phyloP scores from a whole-genome alignment of 2,888 invertebrate genomes.

The Limnephilus auricula region DNA sequence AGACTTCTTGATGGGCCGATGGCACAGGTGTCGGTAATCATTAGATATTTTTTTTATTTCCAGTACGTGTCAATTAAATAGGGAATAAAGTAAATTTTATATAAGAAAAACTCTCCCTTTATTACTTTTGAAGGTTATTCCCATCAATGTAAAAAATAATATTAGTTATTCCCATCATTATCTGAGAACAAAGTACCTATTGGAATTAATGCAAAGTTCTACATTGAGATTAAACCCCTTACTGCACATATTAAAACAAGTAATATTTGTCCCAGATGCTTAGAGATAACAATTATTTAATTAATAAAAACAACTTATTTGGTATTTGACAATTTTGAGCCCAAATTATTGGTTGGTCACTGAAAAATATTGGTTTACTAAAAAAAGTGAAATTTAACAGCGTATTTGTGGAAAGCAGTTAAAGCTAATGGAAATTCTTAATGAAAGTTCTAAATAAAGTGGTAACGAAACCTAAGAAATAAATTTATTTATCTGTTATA shows the following conservation, averaged over 20 bases:
- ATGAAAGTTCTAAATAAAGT: too few species aligned
- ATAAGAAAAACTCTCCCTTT: too few species aligned
- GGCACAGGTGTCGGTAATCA: neutral
- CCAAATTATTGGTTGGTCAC: too few species aligned
- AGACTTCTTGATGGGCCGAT: constrained; percentile 1
- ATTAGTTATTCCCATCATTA: too few species aligned
- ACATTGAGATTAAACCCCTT: neutral
- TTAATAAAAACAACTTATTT: neutral
- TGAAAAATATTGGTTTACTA: too few species aligned
- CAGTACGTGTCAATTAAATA: neutral
- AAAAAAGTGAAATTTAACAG: too few species aligned
- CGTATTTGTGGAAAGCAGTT: neutral
- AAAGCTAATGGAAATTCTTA: too few species aligned
- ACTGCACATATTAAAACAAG: neutral
- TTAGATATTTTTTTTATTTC: neutral
- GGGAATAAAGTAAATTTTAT: neutral
- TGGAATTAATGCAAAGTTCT: neutral
- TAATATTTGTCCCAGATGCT: neutral
- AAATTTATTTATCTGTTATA: too few species aligned
- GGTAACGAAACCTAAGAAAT: neutral
- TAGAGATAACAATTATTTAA: neutral
- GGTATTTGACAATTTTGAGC: neutral
- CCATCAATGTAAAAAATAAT: too few species aligned
- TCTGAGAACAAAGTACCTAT: too few species aligned
- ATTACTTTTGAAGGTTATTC: too few species aligned